Percentiles rank a stretch among this genome's conserved stretches.
Conservation (phyloP, 2,113 vertebrate genomes). For the Malurus elegans region DNA sequence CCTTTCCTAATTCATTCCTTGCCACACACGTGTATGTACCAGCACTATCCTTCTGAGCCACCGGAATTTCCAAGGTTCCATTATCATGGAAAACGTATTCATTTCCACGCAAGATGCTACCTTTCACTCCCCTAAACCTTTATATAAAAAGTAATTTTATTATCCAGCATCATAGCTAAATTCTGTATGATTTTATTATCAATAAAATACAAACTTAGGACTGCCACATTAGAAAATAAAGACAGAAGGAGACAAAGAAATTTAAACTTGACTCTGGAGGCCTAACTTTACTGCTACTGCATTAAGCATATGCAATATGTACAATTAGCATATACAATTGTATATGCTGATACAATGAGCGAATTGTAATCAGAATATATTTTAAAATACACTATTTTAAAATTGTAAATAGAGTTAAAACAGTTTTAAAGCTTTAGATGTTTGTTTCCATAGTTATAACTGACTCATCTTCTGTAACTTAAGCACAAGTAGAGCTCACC, state of each 20-base stretch:
- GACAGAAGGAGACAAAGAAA: not conserved
- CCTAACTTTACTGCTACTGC: not conserved
- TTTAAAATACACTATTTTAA: not conserved
- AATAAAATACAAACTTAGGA: not conserved
- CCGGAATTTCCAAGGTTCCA: conserved; percentile 87
- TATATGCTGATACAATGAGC: too few relatives aligned
- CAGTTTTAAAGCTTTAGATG: not conserved
- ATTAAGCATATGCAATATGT: not conserved
- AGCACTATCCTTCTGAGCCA: conserved; percentile 79
- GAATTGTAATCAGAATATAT: not conserved
- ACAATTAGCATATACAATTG: too few relatives aligned
- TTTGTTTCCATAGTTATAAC: not conserved
- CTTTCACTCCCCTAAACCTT: conserved; percentile 90
- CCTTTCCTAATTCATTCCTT: conserved; percentile 82
- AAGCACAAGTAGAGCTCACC: conserved; percentile 75
- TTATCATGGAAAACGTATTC: conserved; percentile 86
- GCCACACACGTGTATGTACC: conserved; percentile 93
- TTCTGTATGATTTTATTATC: not conserved
- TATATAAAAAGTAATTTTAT: conserved; percentile 17
- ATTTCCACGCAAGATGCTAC: conserved; percentile 82
- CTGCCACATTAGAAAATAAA: not conserved
- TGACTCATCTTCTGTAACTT: not conserved
- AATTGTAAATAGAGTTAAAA: not conserved
- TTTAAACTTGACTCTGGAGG: not conserved
- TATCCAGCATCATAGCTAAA: not conserved